Evolutionary conservation across 2,888 invertebrate genomes (phyloP).

Genomic region (Drosophila glabriapex): DNA sequence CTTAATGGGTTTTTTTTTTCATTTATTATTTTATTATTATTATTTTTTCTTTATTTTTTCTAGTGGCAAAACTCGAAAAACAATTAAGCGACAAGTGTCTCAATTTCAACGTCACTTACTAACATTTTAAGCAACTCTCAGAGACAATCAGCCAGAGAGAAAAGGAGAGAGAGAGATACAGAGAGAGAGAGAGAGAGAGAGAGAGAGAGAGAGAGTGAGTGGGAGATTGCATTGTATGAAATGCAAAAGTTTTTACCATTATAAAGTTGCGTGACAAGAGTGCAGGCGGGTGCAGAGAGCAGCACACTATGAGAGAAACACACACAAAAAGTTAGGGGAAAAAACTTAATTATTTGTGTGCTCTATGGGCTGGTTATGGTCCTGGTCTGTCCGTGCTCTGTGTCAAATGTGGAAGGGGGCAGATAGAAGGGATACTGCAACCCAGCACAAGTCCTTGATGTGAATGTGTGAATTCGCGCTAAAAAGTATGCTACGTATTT

Average conservation of each 20-base stretch:
- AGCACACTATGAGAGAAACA: conserved; percentile 12
- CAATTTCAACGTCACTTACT: conserved; percentile 82
- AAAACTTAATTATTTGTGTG: conserved; percentile 77
- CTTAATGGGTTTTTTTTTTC: conserved; percentile 57
- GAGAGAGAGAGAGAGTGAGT: background rate
- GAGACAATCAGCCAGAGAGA: conserved; percentile 39
- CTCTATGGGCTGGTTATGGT: conserved; percentile 26
- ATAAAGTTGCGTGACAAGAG: conserved; percentile 63
- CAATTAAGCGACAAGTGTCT: conserved; percentile 82
- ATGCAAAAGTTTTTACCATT: conserved; percentile 79
- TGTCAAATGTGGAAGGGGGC: background rate
- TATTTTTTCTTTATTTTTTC: conserved; percentile 36
- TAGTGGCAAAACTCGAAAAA: conserved; percentile 75
- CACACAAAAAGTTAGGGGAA: conserved; percentile 66
- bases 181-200: background rate
- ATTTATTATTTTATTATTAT: conserved; percentile 31
- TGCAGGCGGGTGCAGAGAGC: conserved; percentile 44
- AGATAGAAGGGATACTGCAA: background rate
- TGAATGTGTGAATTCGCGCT: conserved; percentile 63
- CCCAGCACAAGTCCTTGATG: conserved; percentile 36
- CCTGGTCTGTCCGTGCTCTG: conserved; percentile 26
- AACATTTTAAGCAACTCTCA: conserved; percentile 80
- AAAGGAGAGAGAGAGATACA: background rate
- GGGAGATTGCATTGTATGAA: conserved; percentile 50
- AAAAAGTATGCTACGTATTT: conserved; percentile 80